phyloP scores from a whole-genome alignment of 2,113 vertebrate species.

The Pachycephala philippinensis region DNA sequence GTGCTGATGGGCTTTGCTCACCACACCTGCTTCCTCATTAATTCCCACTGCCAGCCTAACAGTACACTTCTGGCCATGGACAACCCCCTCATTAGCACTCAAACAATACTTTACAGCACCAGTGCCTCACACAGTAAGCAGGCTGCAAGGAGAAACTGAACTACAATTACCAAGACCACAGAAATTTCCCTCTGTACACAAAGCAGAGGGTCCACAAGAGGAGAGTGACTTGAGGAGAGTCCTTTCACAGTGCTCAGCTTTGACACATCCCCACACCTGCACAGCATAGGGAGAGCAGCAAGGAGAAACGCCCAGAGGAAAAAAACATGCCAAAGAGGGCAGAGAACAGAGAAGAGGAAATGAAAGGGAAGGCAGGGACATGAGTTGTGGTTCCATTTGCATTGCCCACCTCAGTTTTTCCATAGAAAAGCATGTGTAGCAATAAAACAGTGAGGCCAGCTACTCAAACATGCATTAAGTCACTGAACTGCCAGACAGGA shows the following conservation, averaged over 20 bases:
- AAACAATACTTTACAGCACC: not conserved
- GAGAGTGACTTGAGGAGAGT: not conserved
- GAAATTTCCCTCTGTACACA: not conserved
- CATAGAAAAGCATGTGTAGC: not conserved
- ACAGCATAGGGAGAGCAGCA: not conserved
- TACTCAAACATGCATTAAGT: slow-evolving; percentile 10
- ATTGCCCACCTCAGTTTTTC: slow-evolving; percentile 39
- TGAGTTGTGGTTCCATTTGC: not conserved
- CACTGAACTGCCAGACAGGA: slow-evolving; percentile 35
- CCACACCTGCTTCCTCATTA: slow-evolving; percentile 20
- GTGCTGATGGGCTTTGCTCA: not conserved
- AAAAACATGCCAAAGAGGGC: not conserved
- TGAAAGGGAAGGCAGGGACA: slow-evolving; percentile 30
- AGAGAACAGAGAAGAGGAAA: slow-evolving; percentile 18
- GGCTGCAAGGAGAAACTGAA: not conserved
- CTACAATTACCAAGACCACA: not conserved
- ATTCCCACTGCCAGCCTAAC: not conserved
- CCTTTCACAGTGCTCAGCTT: not conserved
- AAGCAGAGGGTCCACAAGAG: not conserved
- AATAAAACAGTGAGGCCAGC: not conserved
- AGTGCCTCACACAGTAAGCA: not conserved
- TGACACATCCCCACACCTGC: not conserved
- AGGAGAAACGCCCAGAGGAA: not conserved
- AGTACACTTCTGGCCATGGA: not conserved
- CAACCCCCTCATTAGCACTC: not conserved